Evolutionary conservation across 2,797 vertebrate species (phyloP).

Genomic region (Gouania willdenowi): DNA sequence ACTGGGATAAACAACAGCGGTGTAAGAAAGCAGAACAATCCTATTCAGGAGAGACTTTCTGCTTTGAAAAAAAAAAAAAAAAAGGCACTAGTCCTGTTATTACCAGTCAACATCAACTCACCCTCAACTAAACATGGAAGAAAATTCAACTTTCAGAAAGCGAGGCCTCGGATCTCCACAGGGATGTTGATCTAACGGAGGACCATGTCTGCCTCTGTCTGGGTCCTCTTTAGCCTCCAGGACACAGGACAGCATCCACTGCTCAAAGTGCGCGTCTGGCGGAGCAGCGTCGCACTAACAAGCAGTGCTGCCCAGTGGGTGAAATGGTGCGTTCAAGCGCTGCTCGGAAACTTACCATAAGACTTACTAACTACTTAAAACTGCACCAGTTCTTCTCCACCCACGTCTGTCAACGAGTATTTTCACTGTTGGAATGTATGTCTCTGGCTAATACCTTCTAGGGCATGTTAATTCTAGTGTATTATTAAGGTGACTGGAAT

Average conservation of each 20-base stretch:
- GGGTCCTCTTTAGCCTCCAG: conserved; percentile 16
- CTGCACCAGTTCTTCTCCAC: no score
- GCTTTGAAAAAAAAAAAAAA: neutral
- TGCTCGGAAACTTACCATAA: conserved; percentile 23
- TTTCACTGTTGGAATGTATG: no score
- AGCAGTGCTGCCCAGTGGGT: conserved; percentile 15
- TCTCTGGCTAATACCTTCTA: no score
- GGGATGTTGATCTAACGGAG: conserved; percentile 10
- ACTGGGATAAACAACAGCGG: conserved; percentile 28
- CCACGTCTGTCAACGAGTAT: conserved; percentile 3
- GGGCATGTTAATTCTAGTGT: no score
- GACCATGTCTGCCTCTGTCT: conserved; percentile 2
- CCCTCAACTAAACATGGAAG: conserved; percentile 44
- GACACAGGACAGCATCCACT: conserved; percentile 27
- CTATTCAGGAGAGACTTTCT: neutral
- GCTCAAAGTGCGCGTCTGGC: neutral
- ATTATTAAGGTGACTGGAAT: no score
- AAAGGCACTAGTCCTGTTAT: no score
- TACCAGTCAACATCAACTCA: conserved; percentile 55
- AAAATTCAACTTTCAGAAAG: conserved; percentile 21
- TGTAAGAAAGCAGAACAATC: conserved; percentile 26
- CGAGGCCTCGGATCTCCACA: neutral
- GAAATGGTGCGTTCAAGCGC: conserved; percentile 49
- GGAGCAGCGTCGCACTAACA: conserved; percentile 14
- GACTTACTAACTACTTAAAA: no score